A percentile compares a stretch with the other conserved stretches of the same genome.
phyloP scores from a whole-genome alignment of 2,888 invertebrate genomes.

The Automeris io region DNA sequence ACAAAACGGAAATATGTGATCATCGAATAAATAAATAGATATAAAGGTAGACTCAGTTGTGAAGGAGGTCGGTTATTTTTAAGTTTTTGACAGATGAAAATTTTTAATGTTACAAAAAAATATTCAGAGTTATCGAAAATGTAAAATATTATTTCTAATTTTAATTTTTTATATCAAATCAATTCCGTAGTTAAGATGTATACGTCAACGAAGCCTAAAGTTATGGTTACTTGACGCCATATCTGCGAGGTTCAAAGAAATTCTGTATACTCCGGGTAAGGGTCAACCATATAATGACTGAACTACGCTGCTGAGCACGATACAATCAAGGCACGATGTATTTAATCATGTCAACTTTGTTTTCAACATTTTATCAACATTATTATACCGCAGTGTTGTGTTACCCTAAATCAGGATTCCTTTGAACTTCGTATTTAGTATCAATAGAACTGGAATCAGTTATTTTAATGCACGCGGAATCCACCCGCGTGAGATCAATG shows the following conservation, averaged over 20 bases:
- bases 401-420: conserved; percentile 9
- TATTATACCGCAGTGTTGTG: no score
- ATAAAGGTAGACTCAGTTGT: conserved; percentile 55
- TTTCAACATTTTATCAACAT: no score
- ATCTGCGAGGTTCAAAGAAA: conserved; percentile 7
- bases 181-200: conserved; percentile 69
- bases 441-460: conserved; percentile 72
- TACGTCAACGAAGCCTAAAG: conserved; percentile 68
- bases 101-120: conserved; percentile 58
- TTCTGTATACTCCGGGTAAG: not conserved
- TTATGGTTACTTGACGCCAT: conserved; percentile 24
- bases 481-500: conserved; percentile 33
- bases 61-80: conserved; percentile 56
- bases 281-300: no score
- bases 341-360: no score
- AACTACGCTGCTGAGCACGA: no score
- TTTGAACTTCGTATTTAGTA: conserved; percentile 33
- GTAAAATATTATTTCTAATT: conserved; percentile 61
- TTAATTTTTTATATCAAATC: conserved; percentile 57
- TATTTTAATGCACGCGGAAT: conserved; percentile 23
- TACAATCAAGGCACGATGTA: no score
- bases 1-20: conserved; percentile 57
- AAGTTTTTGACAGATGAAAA: conserved; percentile 58
- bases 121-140: conserved; percentile 24
- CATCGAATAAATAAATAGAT: conserved; percentile 67